Evolutionary conservation across 2,113 vertebrate species (phyloP).

Genomic region (Oxyruncus cristatus): DNA sequence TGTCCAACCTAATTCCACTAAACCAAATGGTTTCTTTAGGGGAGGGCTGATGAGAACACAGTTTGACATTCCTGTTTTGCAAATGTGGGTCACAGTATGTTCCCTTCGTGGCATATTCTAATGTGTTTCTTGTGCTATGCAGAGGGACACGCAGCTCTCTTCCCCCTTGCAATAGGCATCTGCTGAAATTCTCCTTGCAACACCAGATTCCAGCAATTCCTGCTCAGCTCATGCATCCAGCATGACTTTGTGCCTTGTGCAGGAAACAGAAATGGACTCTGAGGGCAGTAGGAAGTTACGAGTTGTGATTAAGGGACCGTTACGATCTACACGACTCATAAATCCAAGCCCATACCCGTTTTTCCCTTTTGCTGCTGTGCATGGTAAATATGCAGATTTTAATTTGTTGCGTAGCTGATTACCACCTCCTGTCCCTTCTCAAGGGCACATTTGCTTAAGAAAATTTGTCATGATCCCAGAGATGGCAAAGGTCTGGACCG

Average conservation of each 20-base stretch:
- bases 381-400: background rate
- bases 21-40: slow-evolving; percentile 55
- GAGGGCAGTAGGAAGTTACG: background rate
- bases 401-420: background rate
- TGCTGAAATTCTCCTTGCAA: background rate
- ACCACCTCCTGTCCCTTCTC: background rate
- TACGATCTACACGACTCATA: background rate
- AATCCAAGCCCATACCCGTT: background rate
- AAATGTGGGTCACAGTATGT: slow-evolving; percentile 71
- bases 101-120: background rate
- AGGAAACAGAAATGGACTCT: background rate
- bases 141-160: background rate
- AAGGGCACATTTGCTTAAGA: background rate
- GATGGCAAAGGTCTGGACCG: background rate
- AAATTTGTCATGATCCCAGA: background rate
- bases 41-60: slow-evolving; percentile 68
- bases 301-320: background rate
- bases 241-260: background rate
- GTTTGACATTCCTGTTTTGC: slow-evolving; percentile 61
- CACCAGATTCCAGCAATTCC: background rate
- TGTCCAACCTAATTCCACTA: slow-evolving; percentile 45
- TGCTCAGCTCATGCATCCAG: background rate
- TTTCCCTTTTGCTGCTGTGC: background rate
- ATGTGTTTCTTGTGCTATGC: background rate
- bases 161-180: background rate